Percentiles rank a stretch among this genome's conserved stretches.
These are phyloP conservation scores for Dolichoris vasculosae DNA, from an alignment of 1,140 invertebrate genomes.

Conservation along the genomic window DNA sequence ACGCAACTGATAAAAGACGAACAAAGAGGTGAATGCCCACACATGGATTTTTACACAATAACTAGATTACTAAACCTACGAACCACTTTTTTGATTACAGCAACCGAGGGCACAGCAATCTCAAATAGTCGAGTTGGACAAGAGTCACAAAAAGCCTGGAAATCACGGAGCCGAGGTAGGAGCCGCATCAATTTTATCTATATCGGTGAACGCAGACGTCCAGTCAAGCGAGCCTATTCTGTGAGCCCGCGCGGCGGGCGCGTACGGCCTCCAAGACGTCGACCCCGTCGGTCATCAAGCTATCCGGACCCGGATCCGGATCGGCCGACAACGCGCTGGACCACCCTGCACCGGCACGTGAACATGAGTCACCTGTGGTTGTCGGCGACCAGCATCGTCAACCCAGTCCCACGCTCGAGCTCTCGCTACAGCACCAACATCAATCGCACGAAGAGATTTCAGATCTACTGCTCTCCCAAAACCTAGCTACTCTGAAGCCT, in stretches of 20 bases:
- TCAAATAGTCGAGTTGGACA: conserved; percentile 62
- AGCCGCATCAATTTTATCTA: neutral
- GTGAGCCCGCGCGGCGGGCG: conserved; percentile 54
- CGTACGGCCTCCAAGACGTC: conserved; percentile 72
- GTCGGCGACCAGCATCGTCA: neutral
- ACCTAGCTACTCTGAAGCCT: conserved; percentile 29
- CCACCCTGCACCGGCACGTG: conserved; percentile 63
- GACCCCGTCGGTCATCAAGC: conserved; percentile 71
- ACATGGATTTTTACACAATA: neutral
- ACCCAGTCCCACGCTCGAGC: neutral
- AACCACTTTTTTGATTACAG: conserved; percentile 58
- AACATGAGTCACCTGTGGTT: conserved; percentile 43
- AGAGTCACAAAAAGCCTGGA: neutral
- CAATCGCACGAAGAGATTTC: neutral
- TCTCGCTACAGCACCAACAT: neutral
- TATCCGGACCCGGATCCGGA: conserved; percentile 68
- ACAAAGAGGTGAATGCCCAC: conserved; percentile 14
- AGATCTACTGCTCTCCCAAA: neutral
- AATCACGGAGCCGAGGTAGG: neutral
- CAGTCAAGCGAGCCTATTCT: conserved; percentile 11
- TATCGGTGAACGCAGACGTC: neutral
- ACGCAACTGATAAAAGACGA: neutral
- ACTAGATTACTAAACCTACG: neutral
- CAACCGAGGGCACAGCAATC: conserved; percentile 63
- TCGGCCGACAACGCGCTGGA: conserved; percentile 52